These are phyloP conservation scores for Andinoacara biseriatus DNA, from an alignment of 2,113 vertebrate species.

Conservation along the genomic window DNA sequence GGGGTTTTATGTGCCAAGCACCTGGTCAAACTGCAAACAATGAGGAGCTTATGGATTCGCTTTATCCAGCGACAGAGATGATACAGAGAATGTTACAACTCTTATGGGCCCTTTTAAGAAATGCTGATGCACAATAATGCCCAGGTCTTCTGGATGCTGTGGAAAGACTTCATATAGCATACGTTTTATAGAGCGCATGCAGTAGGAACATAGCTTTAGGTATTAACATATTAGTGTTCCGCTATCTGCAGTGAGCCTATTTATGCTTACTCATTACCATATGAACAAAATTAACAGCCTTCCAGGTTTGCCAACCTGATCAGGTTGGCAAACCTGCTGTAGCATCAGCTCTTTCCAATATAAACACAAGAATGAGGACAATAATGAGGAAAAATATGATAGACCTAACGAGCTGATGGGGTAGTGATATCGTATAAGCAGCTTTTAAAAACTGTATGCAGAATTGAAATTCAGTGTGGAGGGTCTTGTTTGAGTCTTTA, in stretches of 20 bases:
- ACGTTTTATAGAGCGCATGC: not conserved
- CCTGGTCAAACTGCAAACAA: conserved; percentile 85
- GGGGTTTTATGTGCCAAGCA: conserved; percentile 78
- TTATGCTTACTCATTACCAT: not conserved
- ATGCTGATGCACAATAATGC: conserved; percentile 69
- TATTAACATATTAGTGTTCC: conserved; percentile 9
- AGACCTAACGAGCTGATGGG: not conserved
- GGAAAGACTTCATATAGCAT: conserved; percentile 15
- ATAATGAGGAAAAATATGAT: not conserved
- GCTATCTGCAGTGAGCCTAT: conserved; percentile 3
- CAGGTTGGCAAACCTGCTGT: not conserved
- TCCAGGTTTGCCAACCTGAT: not conserved
- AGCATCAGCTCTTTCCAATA: not conserved
- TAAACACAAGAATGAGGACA: not conserved
- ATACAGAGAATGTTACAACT: conserved; percentile 68
- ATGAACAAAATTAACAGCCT: conserved; percentile 8
- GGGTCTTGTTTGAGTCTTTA: conserved; percentile 72
- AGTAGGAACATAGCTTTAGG: not conserved
- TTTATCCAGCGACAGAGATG: conserved; percentile 77
- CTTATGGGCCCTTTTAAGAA: conserved; percentile 71
- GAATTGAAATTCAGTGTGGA: conserved; percentile 36
- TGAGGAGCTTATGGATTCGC: conserved; percentile 79
- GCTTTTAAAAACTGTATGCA: conserved; percentile 25
- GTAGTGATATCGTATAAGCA: not conserved
- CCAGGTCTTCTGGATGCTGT: conserved; percentile 41